Conservation (phyloP, 2,888 invertebrate genomes). For the Agrotis segetum region DNA sequence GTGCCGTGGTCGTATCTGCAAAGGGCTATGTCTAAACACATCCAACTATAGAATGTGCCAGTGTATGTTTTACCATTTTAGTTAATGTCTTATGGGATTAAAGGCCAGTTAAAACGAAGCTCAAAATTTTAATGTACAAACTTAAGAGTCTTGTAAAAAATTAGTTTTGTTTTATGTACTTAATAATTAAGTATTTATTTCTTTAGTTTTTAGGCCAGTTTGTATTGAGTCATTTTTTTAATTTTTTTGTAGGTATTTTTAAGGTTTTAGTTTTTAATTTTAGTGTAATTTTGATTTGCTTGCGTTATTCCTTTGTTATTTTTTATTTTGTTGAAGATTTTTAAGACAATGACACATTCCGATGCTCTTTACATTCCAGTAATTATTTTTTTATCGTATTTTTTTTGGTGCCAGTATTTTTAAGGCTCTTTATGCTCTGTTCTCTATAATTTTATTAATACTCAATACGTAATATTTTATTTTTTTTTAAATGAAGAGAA, state of each 20-base stretch:
- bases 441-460: neutral
- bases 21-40: slow-evolving; percentile 54
- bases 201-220: slow-evolving; percentile 86
- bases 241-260: slow-evolving; percentile 60
- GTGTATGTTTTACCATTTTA: slow-evolving; percentile 81
- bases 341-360: slow-evolving; percentile 82
- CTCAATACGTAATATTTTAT: slow-evolving; percentile 29
- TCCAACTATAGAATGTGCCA: slow-evolving; percentile 70
- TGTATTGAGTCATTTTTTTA: slow-evolving; percentile 86
- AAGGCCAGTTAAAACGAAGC: slow-evolving; percentile 88
- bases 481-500: neutral
- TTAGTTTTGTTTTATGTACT: slow-evolving; percentile 67
- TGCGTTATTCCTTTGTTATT: slow-evolving; percentile 83
- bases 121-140: slow-evolving; percentile 89
- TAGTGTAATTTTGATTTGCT: slow-evolving; percentile 73
- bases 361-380: slow-evolving; percentile 71
- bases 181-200: slow-evolving; percentile 86
- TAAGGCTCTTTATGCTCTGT: slow-evolving; percentile 7
- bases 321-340: slow-evolving; percentile 85
- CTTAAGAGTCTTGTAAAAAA: slow-evolving; percentile 74
- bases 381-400: slow-evolving; percentile 13
- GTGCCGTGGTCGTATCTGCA: neutral
- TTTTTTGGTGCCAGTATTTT: slow-evolving; percentile 44
- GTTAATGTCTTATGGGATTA: slow-evolving; percentile 82
- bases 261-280: slow-evolving; percentile 73